Conservation (phyloP, 2,797 vertebrate species). For the Protosalanx chinensis region DNA sequence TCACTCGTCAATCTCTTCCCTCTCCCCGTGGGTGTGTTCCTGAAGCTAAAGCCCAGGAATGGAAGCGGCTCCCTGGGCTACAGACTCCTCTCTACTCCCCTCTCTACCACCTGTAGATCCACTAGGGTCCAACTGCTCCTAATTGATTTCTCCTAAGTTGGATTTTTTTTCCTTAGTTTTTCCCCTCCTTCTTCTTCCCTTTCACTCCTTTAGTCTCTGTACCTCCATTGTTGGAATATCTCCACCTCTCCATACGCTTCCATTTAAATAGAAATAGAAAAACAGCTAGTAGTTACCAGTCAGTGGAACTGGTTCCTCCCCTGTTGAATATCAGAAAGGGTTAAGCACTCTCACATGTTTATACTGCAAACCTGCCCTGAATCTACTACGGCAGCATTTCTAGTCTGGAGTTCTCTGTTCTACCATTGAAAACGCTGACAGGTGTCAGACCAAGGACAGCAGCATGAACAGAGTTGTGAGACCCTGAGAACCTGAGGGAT, state of each 20-base stretch:
- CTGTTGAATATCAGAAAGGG: constrained; percentile 63
- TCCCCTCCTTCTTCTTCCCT: constrained; percentile 12
- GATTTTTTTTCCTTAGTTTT: too few relatives aligned
- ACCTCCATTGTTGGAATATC: constrained; percentile 15
- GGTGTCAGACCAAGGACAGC: constrained; percentile 74
- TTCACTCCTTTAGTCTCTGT: constrained; percentile 20
- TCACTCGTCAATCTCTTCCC: constrained; percentile 75
- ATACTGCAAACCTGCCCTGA: constrained; percentile 67
- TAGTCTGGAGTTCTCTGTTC: constrained; percentile 72
- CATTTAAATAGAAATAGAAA: constrained; percentile 19
- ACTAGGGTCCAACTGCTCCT: constrained; percentile 67
- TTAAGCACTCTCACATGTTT: constrained; percentile 60
- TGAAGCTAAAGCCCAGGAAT: constrained; percentile 67
- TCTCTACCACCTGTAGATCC: constrained; percentile 59
- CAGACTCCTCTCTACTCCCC: constrained; percentile 61
- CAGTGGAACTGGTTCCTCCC: constrained; percentile 54
- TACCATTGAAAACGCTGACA: constrained; percentile 76
- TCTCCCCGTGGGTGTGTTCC: constrained; percentile 72
- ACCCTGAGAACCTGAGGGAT: constrained; percentile 57
- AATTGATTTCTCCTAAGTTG: constrained; percentile 69
- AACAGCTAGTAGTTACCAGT: constrained; percentile 55
- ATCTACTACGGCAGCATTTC: constrained; percentile 69
- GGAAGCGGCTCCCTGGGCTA: constrained; percentile 62
- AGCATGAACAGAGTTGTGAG: constrained; percentile 57
- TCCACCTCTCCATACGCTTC: constrained; percentile 26